These are phyloP conservation scores for Acipenser oxyrinchus DNA, from an alignment of 2,797 vertebrate species.

Conservation along the genomic window DNA sequence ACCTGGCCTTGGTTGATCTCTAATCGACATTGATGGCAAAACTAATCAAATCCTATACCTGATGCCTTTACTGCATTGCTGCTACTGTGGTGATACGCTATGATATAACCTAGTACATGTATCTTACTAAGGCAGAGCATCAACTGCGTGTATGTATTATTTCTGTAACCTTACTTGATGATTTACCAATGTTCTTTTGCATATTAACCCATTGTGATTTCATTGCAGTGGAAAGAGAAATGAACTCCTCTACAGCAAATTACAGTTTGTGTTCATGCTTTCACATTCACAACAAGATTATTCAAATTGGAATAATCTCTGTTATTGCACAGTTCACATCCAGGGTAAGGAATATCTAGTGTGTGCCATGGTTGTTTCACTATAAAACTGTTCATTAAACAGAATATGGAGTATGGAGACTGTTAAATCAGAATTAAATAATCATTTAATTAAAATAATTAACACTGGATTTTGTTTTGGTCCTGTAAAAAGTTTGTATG, in stretches of 20 bases:
- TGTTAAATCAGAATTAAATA: not conserved
- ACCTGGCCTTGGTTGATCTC: too few species aligned
- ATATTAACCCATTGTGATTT: constrained; percentile 11
- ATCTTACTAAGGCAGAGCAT: constrained; percentile 7
- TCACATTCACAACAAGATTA: not conserved
- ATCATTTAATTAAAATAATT: too few species aligned
- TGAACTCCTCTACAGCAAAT: constrained; percentile 24
- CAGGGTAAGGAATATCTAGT: not conserved
- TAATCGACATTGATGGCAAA: too few species aligned
- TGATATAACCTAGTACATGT: not conserved
- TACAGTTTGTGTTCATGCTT: constrained; percentile 8
- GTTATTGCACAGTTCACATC: constrained; percentile 14
- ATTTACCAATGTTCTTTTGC: constrained; percentile 16
- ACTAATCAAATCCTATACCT: too few species aligned
- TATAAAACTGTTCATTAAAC: not conserved
- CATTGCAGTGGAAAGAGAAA: constrained; percentile 5
- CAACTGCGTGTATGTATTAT: constrained; percentile 17
- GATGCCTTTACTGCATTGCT: too few species aligned
- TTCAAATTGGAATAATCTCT: constrained; percentile 13
- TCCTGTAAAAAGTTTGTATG: too few species aligned
- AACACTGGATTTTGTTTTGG: too few species aligned
- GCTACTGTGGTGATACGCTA: too few species aligned
- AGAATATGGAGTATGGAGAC: not conserved
- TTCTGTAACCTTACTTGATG: constrained; percentile 23
- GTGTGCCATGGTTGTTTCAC: not conserved